phyloP scores from a whole-genome alignment of 2,888 invertebrate genomes.

The Parnassius glacialis region DNA sequence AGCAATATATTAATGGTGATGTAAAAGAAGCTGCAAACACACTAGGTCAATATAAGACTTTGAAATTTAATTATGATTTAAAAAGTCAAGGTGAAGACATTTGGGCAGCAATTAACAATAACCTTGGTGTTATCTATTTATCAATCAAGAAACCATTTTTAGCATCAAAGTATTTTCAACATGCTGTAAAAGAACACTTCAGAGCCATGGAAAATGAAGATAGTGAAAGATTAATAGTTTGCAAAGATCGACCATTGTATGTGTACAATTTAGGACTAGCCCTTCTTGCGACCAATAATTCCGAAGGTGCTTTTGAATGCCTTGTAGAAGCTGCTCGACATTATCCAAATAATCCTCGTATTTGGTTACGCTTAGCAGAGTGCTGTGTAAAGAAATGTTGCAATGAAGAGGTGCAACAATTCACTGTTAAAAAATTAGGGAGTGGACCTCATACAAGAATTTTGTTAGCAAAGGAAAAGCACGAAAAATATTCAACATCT shows the following conservation, averaged over 20 bases:
- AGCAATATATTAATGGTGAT: constrained; percentile 69
- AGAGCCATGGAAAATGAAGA: constrained; percentile 68
- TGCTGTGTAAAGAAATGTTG: constrained; percentile 90
- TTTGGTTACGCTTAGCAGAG: constrained; percentile 96
- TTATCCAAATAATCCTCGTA: constrained; percentile 92
- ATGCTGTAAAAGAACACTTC: constrained; percentile 88
- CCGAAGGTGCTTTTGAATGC: constrained; percentile 94
- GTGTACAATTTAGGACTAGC: constrained; percentile 93
- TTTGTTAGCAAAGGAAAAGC: constrained; percentile 60
- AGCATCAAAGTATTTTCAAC: constrained; percentile 89
- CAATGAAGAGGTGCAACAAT: constrained; percentile 74
- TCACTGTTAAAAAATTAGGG: constrained; percentile 68
- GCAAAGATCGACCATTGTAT: constrained; percentile 81
- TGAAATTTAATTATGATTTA: constrained; percentile 64
- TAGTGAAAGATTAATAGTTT: constrained; percentile 62
- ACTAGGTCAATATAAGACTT: constrained; percentile 59
- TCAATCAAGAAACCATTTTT: constrained; percentile 90
- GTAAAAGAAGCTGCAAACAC: constrained; percentile 64
- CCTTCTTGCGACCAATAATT: constrained; percentile 89
- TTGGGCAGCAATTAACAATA: constrained; percentile 85
- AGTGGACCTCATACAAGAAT: constrained; percentile 71
- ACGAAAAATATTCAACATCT: constrained; percentile 67
- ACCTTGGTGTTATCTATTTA: constrained; percentile 90
- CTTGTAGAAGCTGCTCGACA: constrained; percentile 92
- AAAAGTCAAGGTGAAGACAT: constrained; percentile 73